Conservation (phyloP, 2,797 vertebrate genomes). For the Ispidina lecontei region DNA sequence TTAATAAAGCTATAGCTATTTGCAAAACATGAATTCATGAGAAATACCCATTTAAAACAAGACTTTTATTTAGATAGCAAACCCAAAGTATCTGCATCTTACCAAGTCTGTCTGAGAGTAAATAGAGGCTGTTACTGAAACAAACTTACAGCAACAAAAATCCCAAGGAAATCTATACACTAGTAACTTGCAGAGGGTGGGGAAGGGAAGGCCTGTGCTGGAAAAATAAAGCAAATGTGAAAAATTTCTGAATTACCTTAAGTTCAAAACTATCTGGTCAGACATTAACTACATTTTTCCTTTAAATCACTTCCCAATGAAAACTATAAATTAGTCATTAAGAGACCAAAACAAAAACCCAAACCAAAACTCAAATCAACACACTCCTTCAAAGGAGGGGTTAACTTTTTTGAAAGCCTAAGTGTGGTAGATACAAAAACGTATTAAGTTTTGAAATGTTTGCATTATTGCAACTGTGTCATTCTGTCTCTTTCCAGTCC, state of each 20-base stretch:
- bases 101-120: not conserved
- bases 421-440: not conserved
- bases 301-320: not conserved
- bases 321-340: not conserved
- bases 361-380: not conserved
- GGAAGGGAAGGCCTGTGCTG: rapidly evolving
- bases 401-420: not conserved
- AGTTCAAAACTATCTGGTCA: not conserved
- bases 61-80: not conserved
- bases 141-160: not conserved
- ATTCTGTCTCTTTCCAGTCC: not conserved
- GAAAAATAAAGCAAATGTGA: not conserved
- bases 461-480: not conserved
- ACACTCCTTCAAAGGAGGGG: not conserved
- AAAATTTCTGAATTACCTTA: not conserved
- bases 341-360: not conserved
- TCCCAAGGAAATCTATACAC: not conserved
- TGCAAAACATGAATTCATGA: not conserved
- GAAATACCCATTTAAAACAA: not conserved
- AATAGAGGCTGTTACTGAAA: not conserved
- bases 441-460: not conserved
- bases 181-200: not conserved
- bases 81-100: not conserved
- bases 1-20: not conserved
- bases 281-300: not conserved